A percentile compares a stretch with the other conserved stretches of the same genome.
Evolutionary conservation across 92 coral and sea anemone species (phyloP).

Genomic region (Ricordea florida): DNA sequence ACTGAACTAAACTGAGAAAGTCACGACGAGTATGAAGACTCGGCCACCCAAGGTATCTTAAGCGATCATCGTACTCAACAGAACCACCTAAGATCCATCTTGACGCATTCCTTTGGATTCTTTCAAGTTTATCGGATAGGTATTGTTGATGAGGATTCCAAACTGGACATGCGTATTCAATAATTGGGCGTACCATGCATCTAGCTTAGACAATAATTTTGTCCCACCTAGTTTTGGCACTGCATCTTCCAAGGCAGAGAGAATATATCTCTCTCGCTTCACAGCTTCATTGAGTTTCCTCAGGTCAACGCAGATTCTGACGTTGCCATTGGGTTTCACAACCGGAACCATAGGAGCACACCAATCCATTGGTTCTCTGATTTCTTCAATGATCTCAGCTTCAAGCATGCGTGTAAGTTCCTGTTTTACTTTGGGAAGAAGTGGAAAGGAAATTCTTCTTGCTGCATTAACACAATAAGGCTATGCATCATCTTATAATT

Average conservation of each 20-base stretch:
- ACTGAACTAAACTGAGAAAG: no score
- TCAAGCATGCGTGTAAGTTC: slow-evolving; percentile 45
- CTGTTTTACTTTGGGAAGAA: slow-evolving; percentile 36
- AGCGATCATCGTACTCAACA: no score
- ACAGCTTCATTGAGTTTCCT: slow-evolving; percentile 56
- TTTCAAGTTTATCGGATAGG: no score
- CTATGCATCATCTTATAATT: slow-evolving; percentile 30
- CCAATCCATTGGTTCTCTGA: slow-evolving; percentile 67
- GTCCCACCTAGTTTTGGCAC: slow-evolving; percentile 32
- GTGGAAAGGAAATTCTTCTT: slow-evolving; percentile 41
- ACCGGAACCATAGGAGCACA: slow-evolving; percentile 60
- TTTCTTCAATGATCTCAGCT: slow-evolving; percentile 50
- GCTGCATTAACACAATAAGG: slow-evolving; percentile 43
- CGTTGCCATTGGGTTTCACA: slow-evolving; percentile 24
- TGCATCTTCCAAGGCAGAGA: slow-evolving; percentile 51
- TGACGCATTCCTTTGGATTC: no score
- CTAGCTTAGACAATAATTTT: slow-evolving; percentile 36
- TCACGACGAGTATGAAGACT: no score
- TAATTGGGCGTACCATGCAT: no score
- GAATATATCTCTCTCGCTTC: slow-evolving; percentile 46
- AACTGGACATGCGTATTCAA: no score
- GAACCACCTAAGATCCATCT: no score
- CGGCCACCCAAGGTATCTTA: no score
- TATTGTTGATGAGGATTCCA: no score
- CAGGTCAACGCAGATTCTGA: slow-evolving; percentile 51